These are phyloP conservation scores for Diplazon laetatorius DNA, from an alignment of 2,888 invertebrate species.

Conservation along the genomic window DNA sequence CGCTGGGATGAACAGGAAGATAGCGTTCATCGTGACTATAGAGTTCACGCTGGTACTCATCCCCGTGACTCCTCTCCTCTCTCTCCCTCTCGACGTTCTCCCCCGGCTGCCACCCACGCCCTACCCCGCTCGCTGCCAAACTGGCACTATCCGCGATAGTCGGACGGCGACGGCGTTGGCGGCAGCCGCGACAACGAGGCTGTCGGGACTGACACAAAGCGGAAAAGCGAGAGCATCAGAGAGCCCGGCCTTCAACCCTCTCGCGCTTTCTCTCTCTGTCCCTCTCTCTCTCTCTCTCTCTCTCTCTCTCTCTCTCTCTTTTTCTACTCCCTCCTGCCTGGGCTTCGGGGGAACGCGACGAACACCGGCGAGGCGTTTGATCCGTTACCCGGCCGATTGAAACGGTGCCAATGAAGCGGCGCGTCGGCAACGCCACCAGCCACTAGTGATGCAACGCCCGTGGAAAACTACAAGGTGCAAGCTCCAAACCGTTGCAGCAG, in stretches of 20 bases:
- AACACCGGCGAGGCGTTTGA: slow-evolving; percentile 75
- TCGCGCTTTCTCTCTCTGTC: too few relatives aligned
- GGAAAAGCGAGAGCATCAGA: slow-evolving; percentile 54
- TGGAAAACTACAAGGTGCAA: slow-evolving; percentile 61
- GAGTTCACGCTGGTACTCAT: slow-evolving; percentile 26
- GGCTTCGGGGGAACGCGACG: slow-evolving; percentile 65
- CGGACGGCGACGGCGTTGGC: background rate
- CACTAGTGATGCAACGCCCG: slow-evolving; percentile 54
- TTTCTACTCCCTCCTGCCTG: too few relatives aligned
- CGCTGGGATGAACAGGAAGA: slow-evolving; percentile 53
- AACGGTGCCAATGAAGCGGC: slow-evolving; percentile 80
- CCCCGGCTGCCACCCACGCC: slow-evolving; percentile 17
- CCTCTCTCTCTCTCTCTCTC: too few relatives aligned
- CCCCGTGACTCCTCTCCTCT: background rate
- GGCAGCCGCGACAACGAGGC: slow-evolving; percentile 63
- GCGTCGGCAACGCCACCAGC: slow-evolving; percentile 54
- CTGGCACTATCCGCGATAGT: slow-evolving; percentile 53
- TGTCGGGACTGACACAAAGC: slow-evolving; percentile 68
- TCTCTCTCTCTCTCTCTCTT: too few relatives aligned
- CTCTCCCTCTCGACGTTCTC: slow-evolving; percentile 33
- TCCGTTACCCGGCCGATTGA: slow-evolving; percentile 77
- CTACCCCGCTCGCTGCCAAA: too few relatives aligned
- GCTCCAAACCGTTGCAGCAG: slow-evolving; percentile 52
- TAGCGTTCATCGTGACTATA: slow-evolving; percentile 38
- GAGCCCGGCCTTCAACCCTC: slow-evolving; percentile 48